Evolutionary conservation across 2,797 vertebrate species (phyloP).

Genomic region (Myiotriccus ornatus): DNA sequence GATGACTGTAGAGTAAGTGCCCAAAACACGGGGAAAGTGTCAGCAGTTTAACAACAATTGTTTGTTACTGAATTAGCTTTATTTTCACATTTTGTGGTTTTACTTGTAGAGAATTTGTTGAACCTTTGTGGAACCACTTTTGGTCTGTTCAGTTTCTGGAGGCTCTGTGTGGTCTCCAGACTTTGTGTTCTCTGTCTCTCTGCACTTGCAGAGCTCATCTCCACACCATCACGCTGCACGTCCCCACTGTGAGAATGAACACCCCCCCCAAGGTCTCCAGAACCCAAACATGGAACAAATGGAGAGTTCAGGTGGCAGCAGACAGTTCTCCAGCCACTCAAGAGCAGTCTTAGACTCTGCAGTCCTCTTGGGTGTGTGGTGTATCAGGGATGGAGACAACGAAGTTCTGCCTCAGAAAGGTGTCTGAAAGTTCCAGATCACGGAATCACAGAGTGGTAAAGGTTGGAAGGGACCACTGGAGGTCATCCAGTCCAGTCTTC

Average conservation of each 20-base stretch:
- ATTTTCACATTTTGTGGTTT: neutral
- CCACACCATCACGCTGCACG: neutral
- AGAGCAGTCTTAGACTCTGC: neutral
- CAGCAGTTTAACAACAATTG: neutral
- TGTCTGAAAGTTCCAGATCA: neutral
- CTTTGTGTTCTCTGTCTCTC: neutral
- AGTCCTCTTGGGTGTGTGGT: neutral
- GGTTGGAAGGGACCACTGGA: neutral
- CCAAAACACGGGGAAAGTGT: neutral
- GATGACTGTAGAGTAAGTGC: slow-evolving; percentile 98
- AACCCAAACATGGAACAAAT: neutral
- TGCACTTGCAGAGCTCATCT: neutral
- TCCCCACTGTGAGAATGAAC: neutral
- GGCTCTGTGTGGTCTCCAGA: neutral
- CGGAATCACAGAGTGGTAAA: neutral
- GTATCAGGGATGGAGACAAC: neutral
- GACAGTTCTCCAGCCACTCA: neutral
- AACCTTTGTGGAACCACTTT: neutral
- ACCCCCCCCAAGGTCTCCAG: neutral
- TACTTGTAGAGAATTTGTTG: neutral
- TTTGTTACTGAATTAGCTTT: neutral
- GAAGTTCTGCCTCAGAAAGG: neutral
- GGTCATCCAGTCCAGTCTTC: neutral
- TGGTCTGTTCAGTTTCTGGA: neutral
- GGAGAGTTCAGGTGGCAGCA: neutral